These are phyloP conservation scores for Dasypogon diadema DNA, from an alignment of 2,888 invertebrate genomes.

Conservation along the genomic window DNA sequence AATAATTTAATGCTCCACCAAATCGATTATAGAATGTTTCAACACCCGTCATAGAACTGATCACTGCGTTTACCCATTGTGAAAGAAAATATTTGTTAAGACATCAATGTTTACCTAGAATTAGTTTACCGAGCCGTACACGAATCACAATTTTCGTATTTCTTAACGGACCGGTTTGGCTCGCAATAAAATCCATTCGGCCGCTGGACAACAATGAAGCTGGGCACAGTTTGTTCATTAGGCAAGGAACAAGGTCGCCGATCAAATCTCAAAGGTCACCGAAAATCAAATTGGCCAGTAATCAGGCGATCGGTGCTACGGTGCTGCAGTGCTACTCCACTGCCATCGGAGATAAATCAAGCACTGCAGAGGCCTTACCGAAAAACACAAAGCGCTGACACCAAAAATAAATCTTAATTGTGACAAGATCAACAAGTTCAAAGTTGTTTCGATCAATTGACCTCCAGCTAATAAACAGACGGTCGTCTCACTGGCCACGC, in stretches of 20 bases:
- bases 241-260: slow-evolving; percentile 34
- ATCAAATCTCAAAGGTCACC: slow-evolving; percentile 46
- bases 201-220: neutral
- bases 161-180: slow-evolving; percentile 24
- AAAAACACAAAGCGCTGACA: slow-evolving; percentile 46
- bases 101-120: slow-evolving; percentile 14
- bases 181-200: neutral
- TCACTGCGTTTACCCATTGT: neutral
- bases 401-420: slow-evolving; percentile 68
- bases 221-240: slow-evolving; percentile 25
- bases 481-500: slow-evolving; percentile 35
- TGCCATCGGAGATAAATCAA: slow-evolving; percentile 31
- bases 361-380: slow-evolving; percentile 42
- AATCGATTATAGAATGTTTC: too few relatives aligned
- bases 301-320: slow-evolving; percentile 34
- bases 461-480: slow-evolving; percentile 59
- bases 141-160: slow-evolving; percentile 22
- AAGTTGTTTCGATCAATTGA: slow-evolving; percentile 69
- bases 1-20: too few relatives aligned
- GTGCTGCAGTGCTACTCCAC: too few relatives aligned
- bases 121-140: neutral
- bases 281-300: slow-evolving; percentile 37
- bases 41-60: too few relatives aligned
- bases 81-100: slow-evolving; percentile 29
- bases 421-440: slow-evolving; percentile 70